Evolutionary conservation across 2,113 vertebrate species (phyloP).

Genomic region (Cariama cristata): DNA sequence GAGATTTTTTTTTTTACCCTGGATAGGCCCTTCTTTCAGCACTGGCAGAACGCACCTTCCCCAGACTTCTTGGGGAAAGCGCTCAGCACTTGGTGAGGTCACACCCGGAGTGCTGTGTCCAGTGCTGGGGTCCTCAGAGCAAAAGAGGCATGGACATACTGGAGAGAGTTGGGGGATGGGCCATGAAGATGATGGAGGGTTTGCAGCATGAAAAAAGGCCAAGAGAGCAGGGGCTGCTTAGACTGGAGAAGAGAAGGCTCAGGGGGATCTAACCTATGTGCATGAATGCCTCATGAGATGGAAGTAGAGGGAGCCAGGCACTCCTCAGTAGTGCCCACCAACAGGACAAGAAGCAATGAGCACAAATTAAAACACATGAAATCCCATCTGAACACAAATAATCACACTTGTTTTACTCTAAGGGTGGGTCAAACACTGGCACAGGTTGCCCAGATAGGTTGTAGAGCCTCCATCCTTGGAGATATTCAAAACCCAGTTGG

Average conservation of each 20-base stretch:
- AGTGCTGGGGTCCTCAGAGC: background rate
- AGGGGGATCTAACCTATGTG: too few relatives aligned
- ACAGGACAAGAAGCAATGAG: background rate
- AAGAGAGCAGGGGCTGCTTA: too few relatives aligned
- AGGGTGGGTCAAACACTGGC: too few relatives aligned
- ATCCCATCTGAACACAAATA: background rate
- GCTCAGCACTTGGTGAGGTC: fast-evolving
- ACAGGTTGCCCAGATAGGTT: background rate
- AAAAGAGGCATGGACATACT: background rate
- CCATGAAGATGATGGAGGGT: background rate
- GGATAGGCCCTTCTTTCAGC: background rate
- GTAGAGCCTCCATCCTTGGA: background rate
- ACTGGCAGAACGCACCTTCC: background rate
- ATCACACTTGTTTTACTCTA: too few relatives aligned
- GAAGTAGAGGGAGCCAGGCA: background rate
- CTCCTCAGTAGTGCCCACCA: background rate
- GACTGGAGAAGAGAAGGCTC: background rate
- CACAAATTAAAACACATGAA: background rate
- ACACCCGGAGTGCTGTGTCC: background rate
- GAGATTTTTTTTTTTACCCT: background rate
- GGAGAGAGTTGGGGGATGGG: background rate
- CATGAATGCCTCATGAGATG: background rate
- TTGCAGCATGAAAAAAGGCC: background rate
- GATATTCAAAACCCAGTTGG: too few relatives aligned
- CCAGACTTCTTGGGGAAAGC: background rate